A percentile compares a stretch with the other conserved stretches of the same genome.
Evolutionary conservation across 2,888 invertebrate genomes (phyloP).

Genomic region (Cheiracanthium punctorium): DNA sequence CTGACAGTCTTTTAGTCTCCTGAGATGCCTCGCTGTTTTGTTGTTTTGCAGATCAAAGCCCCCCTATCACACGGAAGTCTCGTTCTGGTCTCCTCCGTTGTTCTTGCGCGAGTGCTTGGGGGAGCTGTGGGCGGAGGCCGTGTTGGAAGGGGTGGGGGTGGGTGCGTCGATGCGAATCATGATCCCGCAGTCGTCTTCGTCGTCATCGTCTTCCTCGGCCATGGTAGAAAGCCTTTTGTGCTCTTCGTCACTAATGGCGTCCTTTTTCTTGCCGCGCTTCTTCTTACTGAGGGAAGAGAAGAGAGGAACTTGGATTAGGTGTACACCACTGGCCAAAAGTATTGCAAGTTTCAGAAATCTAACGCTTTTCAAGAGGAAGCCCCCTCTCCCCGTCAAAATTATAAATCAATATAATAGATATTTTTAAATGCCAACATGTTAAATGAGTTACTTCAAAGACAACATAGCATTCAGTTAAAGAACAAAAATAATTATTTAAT

Average conservation of each 20-base stretch:
- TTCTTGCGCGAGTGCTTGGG: conserved; percentile 53
- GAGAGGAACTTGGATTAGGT: too few relatives aligned
- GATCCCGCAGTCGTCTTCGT: conserved; percentile 81
- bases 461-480: too few relatives aligned
- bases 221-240: conserved; percentile 86
- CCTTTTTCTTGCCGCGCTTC: conserved; percentile 83
- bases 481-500: too few relatives aligned
- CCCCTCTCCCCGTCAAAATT: too few relatives aligned
- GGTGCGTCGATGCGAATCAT: conserved; percentile 73
- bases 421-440: too few relatives aligned
- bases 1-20: too few relatives aligned
- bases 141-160: conserved; percentile 71
- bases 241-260: conserved; percentile 79
- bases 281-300: conserved; percentile 76
- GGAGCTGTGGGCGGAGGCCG: conserved; percentile 60
- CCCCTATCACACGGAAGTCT: conserved; percentile 70
- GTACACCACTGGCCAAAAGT: too few relatives aligned
- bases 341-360: too few relatives aligned
- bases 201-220: conserved; percentile 90
- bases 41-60: not conserved
- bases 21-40: conserved; percentile 21
- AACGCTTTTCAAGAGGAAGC: too few relatives aligned
- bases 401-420: too few relatives aligned
- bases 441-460: too few relatives aligned
- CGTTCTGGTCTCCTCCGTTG: conserved; percentile 66